phyloP scores from a whole-genome alignment of 2,888 invertebrate genomes.

The Acrocyrtus sp. region DNA sequence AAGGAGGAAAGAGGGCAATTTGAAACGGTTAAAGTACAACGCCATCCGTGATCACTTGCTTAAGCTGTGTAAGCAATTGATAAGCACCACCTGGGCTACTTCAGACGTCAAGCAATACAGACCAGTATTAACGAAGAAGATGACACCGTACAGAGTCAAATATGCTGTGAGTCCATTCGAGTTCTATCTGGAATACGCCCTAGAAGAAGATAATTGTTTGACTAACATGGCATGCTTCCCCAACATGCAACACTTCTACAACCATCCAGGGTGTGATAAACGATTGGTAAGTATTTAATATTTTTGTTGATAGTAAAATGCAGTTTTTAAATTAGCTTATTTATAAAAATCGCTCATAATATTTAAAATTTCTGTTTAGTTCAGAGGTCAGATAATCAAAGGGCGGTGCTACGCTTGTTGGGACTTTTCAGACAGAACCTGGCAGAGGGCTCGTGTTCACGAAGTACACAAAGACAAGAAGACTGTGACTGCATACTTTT shows the following conservation, averaged over 20 bases:
- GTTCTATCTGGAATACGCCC: constrained; percentile 5
- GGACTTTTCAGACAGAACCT: not conserved
- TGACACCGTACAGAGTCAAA: constrained; percentile 4
- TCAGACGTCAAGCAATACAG: constrained; percentile 9
- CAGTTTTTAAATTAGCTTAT: not conserved
- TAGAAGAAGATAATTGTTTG: not conserved
- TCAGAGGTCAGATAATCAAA: not conserved
- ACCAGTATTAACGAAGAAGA: not conserved
- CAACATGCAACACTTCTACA: constrained; percentile 13
- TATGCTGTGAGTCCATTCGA: constrained; percentile 19
- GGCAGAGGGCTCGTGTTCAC: constrained; percentile 21
- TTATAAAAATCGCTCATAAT: no score
- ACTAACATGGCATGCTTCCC: not conserved
- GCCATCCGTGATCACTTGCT: no score
- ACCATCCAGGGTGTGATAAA: not conserved
- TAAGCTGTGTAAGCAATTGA: not conserved
- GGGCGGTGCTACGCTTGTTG: constrained; percentile 6
- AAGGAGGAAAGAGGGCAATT: no score
- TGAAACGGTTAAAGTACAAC: no score
- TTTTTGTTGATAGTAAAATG: no score
- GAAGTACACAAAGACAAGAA: not conserved
- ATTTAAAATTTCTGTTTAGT: no score
- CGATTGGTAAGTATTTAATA: no score
- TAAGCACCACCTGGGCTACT: not conserved
- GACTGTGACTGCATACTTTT: not conserved